Base-by-base conservation (phyloP, 1,140 invertebrate genomes). In the Triops cancriformis region DNA sequence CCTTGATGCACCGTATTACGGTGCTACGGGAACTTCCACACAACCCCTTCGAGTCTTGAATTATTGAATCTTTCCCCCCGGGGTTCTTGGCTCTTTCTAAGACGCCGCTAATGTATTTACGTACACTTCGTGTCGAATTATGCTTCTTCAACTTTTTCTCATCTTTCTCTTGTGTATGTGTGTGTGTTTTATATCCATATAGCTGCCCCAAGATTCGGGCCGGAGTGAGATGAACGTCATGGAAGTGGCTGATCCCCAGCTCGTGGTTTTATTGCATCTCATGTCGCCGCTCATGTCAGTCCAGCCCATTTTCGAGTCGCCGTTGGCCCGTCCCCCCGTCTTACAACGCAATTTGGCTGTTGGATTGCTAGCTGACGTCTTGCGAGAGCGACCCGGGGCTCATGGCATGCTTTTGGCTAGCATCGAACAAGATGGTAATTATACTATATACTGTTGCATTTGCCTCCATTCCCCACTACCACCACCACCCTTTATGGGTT, bases 251-350 rank as follows among this genome's bases (percentile, higher is more conserved):
- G 93, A 95, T 84, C 93, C 93, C 0, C 94, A 95, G 82, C 86
- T 94, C 64, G 72, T 78, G 23, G 90, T 95, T 79, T 85, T 94
- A 79, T 92, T 93, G 73, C 94, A 95, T 84, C 87, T 95, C 79
- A 95, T 95, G 93, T 93, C 92, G 79, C 92, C 92, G 0, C 82
- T 95, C 81, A 92, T 94, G 82, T 88, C 93, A 1, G 89, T 94
- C 80, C 91, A 94, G 84, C 93, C 93, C 9, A 86, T 94, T 23
- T 85, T 94, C 80, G 93, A 95, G 84, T 93, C 93, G 14, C 93
- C 93, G 0, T 85, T 94, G 74, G 88, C 91, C 1, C 89, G 91
- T 83, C 93, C 92, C 0, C 84, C 93, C 78, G 87, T 91, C 42
- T 89, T 92, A 80, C 94, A 95, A 84, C 88, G 91, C 79, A 87